Base-by-base conservation (phyloP, 2,113 vertebrate genomes). In the Nannospalax galili region DNA sequence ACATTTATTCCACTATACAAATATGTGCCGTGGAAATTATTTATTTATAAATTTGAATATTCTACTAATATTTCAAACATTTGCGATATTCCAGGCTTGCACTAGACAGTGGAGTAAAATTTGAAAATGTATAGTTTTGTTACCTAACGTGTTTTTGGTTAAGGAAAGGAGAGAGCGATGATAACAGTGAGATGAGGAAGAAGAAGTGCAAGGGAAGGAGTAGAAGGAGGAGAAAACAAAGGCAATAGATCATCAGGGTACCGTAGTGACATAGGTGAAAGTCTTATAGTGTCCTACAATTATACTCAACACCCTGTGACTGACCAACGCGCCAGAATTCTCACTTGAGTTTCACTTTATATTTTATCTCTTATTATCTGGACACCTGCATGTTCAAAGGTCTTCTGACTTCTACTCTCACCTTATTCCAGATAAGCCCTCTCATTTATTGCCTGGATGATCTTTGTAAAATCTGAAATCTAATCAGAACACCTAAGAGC, bases 391-490 rank as follows among this genome's bases (percentile, higher is more conserved):
- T 92, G 42, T 84, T 78, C 67, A 90, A 72, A 79, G n/a, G 24
- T 86, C n/a, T 80, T 84, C 7, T 32, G 28, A 65, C 28, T 78
- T 92, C 40, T 0, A 82, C 1, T 86, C 88, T 86, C 69, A 56
- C 32, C 12, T 95, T 64, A 20, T 11, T 92, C 14, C 19, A 48
- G 9, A 64, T 91, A 40, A 90, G 3, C 58, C 67, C 15, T 92
- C 64, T 8, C 20, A 3, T 12, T 65, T 85, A 40, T 45, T 93
- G 22, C 32, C 73, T 64, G 16, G 9, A 11, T 58, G 37, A 32
- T 86, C 35, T 92, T 91, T 74, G 3, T 75, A 74, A 93, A 79
- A 75, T 82, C 12, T 87, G 60, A 87, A 91, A 80, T 58, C 22
- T 64, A 48, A n/a, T 74, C 52, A 93, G 24, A 79, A 48, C 16